Evolutionary conservation across 2,113 vertebrate species (phyloP).

Genomic region (Sardina pilchardus): DNA sequence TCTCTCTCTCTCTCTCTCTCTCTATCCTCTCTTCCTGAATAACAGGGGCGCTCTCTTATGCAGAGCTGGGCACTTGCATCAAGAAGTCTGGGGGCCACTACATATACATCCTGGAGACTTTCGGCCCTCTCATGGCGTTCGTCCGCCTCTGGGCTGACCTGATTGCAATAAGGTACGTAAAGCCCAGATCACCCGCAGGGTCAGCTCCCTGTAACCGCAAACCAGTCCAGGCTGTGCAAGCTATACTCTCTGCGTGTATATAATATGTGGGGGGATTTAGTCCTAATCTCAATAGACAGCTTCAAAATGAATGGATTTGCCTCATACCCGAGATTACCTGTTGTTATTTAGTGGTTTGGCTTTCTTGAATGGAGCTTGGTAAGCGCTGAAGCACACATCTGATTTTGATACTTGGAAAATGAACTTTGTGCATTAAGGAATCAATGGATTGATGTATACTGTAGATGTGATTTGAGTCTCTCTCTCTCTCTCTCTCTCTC

Average conservation of each 20-base stretch:
- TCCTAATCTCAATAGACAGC: neutral
- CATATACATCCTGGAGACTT: constrained; percentile 91
- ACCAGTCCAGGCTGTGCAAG: neutral
- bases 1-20: neutral
- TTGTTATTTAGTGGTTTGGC: neutral
- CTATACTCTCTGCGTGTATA: neutral
- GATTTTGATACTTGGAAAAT: neutral
- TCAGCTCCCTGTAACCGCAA: neutral
- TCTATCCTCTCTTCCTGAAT: constrained; percentile 11
- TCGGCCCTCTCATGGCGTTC: constrained; percentile 90
- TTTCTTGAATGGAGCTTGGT: neutral
- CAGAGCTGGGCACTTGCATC: constrained; percentile 92
- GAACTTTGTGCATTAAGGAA: neutral
- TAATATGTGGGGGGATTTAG: neutral
- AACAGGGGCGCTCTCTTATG: constrained; percentile 89
- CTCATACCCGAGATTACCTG: neutral
- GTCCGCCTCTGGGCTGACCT: constrained; percentile 90
- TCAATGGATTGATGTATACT: neutral
- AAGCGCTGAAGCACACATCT: neutral
- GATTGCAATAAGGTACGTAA: constrained; percentile 87
- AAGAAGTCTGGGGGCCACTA: constrained; percentile 97
- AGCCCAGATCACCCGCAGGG: neutral
- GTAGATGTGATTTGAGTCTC: neutral
- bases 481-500: neutral
- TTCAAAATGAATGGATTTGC: constrained; percentile 11